Conservation (phyloP, 2,113 vertebrate genomes). For the Sylvietta virens region DNA sequence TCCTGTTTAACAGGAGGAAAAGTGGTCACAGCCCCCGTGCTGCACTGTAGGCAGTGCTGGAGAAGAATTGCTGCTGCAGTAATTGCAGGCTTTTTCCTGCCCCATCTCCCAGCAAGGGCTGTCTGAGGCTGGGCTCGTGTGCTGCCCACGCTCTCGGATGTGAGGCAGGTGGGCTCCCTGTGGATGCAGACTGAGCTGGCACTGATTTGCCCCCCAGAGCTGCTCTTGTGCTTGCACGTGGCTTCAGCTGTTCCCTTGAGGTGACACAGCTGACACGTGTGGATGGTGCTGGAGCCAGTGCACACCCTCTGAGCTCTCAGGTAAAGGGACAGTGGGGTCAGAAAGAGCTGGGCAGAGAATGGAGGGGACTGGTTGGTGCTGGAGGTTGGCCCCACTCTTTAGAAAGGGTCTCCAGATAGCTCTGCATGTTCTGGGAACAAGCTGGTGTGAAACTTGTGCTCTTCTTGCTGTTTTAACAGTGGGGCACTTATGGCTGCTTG, state of each 20-base stretch:
- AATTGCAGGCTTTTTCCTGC: slow-evolving; percentile 17
- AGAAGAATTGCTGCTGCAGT: slow-evolving; percentile 36
- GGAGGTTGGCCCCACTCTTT: neutral
- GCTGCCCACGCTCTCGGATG: neutral
- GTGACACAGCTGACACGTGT: neutral
- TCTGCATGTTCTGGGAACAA: neutral
- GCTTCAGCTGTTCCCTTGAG: neutral
- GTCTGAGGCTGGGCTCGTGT: neutral
- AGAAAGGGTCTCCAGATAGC: neutral
- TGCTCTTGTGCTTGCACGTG: neutral
- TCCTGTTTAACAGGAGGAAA: slow-evolving; percentile 62
- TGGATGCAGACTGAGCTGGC: slow-evolving; percentile 8
- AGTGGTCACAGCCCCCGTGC: slow-evolving; percentile 14
- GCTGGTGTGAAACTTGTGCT: neutral
- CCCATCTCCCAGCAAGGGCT: neutral
- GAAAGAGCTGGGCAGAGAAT: neutral
- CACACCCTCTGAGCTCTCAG: neutral
- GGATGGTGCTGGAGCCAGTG: neutral
- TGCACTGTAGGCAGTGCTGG: slow-evolving; percentile 51
- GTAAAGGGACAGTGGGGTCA: neutral
- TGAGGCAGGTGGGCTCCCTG: neutral
- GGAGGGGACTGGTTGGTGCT: neutral
- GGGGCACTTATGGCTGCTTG: neutral
- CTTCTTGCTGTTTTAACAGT: neutral
- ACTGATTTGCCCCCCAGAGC: neutral